phyloP scores from a whole-genome alignment of 2,797 vertebrate species.

The Prionace glauca region DNA sequence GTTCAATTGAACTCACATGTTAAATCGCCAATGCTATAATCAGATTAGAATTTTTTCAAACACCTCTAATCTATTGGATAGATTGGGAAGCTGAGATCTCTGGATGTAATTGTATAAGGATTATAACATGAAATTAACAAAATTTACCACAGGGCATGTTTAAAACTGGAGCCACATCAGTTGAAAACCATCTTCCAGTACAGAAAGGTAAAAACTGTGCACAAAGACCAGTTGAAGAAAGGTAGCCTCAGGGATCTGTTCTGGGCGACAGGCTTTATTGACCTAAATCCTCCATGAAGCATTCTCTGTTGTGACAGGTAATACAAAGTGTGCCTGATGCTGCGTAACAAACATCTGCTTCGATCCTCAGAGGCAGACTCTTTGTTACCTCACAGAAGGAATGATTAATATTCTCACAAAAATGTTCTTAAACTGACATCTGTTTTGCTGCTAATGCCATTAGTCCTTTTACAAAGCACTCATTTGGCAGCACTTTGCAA shows the following conservation, averaged over 20 bases:
- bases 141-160: background rate
- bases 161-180: background rate
- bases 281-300: background rate
- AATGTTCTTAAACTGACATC: constrained; percentile 15
- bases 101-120: background rate
- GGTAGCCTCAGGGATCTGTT: background rate
- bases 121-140: background rate
- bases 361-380: background rate
- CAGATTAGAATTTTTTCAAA: background rate
- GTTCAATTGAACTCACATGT: background rate
- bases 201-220: background rate
- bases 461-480: constrained; percentile 2
- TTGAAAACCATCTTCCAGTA: background rate
- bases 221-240: background rate
- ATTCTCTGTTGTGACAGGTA: constrained; percentile 9
- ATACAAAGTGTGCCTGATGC: background rate
- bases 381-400: constrained; percentile 1
- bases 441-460: background rate
- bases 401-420: constrained; percentile 21
- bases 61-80: background rate
- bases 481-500: background rate
- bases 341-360: constrained; percentile 20
- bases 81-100: background rate
- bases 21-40: background rate
- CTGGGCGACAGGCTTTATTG: background rate